These are phyloP conservation scores for Butorides virescens DNA, from an alignment of 2,113 vertebrate species.

Conservation along the genomic window DNA sequence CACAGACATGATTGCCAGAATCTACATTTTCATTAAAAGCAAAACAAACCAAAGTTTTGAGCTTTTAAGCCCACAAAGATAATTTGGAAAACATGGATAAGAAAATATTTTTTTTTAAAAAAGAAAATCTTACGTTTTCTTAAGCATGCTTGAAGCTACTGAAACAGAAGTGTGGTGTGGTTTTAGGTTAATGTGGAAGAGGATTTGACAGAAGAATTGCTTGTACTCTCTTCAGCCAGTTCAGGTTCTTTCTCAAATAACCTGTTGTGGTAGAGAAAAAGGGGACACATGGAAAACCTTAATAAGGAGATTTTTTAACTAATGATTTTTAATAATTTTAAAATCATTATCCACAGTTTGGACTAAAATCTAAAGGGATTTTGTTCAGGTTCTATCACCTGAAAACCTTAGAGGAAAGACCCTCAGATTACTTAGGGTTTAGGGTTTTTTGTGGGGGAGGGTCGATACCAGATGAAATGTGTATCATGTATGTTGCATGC, in stretches of 20 bases:
- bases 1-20: neutral
- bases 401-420: neutral
- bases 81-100: neutral
- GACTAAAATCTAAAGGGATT: neutral
- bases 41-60: neutral
- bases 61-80: neutral
- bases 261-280: neutral
- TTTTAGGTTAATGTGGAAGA: neutral
- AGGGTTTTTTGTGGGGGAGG: accelerated
- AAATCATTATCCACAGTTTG: neutral
- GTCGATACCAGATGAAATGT: neutral
- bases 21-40: neutral
- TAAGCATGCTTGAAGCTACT: neutral
- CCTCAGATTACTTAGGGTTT: neutral
- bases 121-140: neutral
- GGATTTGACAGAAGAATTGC: neutral
- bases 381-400: neutral
- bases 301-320: accelerated
- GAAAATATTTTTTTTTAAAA: neutral
- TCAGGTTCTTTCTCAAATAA: neutral
- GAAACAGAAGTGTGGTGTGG: neutral
- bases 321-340: neutral
- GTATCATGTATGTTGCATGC: neutral
- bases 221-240: neutral
- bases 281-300: neutral